Evolutionary conservation across 2,888 invertebrate genomes (phyloP), one percentile per base, ranked within the genome.

Genomic region (Drosophila kambysellisi): DNA sequence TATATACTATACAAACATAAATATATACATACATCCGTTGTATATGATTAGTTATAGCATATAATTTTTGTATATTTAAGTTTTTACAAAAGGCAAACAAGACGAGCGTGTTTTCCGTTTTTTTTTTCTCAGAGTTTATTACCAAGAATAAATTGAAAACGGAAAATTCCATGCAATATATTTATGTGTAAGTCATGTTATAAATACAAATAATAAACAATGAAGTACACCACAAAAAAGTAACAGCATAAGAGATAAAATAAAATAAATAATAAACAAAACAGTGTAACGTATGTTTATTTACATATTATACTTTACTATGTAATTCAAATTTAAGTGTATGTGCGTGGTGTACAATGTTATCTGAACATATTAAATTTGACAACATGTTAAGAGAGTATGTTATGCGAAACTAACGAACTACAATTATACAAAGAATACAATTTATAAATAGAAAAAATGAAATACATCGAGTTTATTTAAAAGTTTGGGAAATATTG

Each of bases 341-440:
- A 81, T 89, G 74, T 87, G 59, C 72, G 76, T 81, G 76, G 76
- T 81, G 73, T 72, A 72, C 73, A 72, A 50, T 70, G 71, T 70
- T 70, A 70, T 71, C 62, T 62, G 70, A 72, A 65, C 53, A 72
- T 54, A 61, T 76, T 76, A 62, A 71, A 68, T 78, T 75, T 76
- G 81, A 76, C 59, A 76, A 60, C 56, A 53, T 76, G 78, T 78
- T 79, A 43, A 70, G 74, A 76, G 70, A 73, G 62, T 87, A 89
- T 87, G 85, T 85, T 85, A 89, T 87, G 89, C 85, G 76, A 89
- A 84, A 87, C 89, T 85, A 85, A 85, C 74, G 85, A 85, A 85
- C 89, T 85, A 89, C 82, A 84, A 85, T 89, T 89, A 85, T 85
- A 85, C 85, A 85, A 85, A 85, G 77, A 89, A 85, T 82, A 85